Evolutionary conservation across 2,113 vertebrate species (phyloP), one percentile per base, ranked within the genome.

Genomic region (Laticauda colubrina): DNA sequence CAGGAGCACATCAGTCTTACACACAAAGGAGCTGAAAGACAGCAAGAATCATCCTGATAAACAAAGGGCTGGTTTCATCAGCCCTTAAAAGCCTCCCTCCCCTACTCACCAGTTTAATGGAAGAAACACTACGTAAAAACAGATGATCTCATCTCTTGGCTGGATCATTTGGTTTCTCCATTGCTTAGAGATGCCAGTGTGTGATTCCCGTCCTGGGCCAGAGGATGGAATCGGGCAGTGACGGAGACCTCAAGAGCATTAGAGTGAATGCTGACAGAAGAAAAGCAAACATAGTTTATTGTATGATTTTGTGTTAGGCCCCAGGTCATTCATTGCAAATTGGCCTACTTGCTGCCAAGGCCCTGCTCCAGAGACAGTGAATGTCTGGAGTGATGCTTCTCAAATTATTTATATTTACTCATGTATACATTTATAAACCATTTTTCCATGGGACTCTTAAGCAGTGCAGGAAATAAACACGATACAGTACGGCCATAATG

Each of bases 121-220:
- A 61, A 89, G 91, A 48, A 85, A 34, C 85, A 39, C 55, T 93
- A 85, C 39, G 55, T 89, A 90, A 86, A 93, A 93, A 93, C 92
- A 93, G 88, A 93, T 93, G 92, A 93, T 59, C 92, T 93, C 92
- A 93, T 93, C 88, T 56, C 23, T 90, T 93, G 92, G 92, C 92
- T 61, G 88, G 56, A 59, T 90, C 88, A 20, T 61, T 86, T 81
- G n/a, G 54, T 85, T 92, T 92, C 92, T 92, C 88, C 88, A 92
- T 92, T 56, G 26, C 75, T 90, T 81, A 61, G 75, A 90, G 55
- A 86, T 90, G 88, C 92, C 75, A 93, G 69, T 61, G 88, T 90
- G 88, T 61, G 92, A 90, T 93, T 93, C 88, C 88, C 75, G 88
- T 90, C 54, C 69, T 59, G 69, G 88, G 69, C 69, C 88, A 51